Evolutionary conservation across 2,888 invertebrate genomes (phyloP).

Genomic region (Drosophila lacicola): DNA sequence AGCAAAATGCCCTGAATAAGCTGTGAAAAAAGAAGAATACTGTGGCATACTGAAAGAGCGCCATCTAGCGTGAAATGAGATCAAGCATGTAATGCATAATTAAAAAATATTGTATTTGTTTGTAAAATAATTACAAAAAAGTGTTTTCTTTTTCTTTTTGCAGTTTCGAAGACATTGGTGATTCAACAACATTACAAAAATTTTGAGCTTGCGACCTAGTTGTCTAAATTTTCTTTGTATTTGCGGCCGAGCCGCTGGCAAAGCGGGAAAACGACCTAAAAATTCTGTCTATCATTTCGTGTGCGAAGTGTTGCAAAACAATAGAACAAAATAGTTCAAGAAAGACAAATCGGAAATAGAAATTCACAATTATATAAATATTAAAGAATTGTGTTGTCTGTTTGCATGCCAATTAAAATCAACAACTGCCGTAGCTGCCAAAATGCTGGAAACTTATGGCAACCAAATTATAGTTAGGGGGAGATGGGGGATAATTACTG

Average conservation of each 20-base stretch:
- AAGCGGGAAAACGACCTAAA: neutral
- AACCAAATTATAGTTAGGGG: slow-evolving; percentile 47
- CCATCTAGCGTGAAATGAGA: slow-evolving; percentile 7
- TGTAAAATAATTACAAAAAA: slow-evolving; percentile 77
- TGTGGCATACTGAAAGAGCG: slow-evolving; percentile 1
- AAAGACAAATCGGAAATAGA: slow-evolving; percentile 8
- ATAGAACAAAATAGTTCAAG: slow-evolving; percentile 2
- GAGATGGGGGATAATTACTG: slow-evolving; percentile 42
- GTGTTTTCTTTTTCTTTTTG: slow-evolving; percentile 29
- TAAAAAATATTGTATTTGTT: slow-evolving; percentile 77
- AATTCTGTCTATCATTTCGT: slow-evolving; percentile 11
- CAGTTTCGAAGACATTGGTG: slow-evolving; percentile 73
- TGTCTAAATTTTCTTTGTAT: slow-evolving; percentile 15
- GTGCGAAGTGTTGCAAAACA: slow-evolving; percentile 15
- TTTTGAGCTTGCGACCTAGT: slow-evolving; percentile 70
- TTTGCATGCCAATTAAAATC: slow-evolving; percentile 22
- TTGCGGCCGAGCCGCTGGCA: slow-evolving; percentile 8
- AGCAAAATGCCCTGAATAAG: slow-evolving; percentile 69
- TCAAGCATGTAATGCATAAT: slow-evolving; percentile 42
- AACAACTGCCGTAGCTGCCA: slow-evolving; percentile 48
- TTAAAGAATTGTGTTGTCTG: slow-evolving; percentile 21
- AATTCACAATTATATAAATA: slow-evolving; percentile 29
- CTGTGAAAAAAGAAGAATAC: neutral
- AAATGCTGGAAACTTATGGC: slow-evolving; percentile 55
- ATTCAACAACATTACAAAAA: slow-evolving; percentile 59